phyloP scores from a whole-genome alignment of 2,797 vertebrate genomes.

The Clarias pachynema region DNA sequence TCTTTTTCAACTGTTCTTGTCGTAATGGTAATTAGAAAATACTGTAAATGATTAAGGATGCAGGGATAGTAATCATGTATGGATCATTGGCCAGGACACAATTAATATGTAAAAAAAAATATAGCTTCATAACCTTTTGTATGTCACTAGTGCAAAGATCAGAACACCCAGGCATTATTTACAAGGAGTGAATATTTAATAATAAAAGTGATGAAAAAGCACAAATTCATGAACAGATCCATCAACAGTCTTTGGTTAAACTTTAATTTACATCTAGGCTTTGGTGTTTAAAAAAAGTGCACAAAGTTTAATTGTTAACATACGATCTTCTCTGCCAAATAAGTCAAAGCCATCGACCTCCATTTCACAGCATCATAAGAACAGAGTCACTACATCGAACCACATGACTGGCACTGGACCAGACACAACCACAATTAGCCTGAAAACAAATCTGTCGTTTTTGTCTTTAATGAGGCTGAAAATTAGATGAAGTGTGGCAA shows the following conservation, averaged over 20 bases:
- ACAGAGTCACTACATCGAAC: conserved; percentile 5
- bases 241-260: conserved; percentile 38
- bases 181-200: conserved; percentile 30
- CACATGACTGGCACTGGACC: not conserved
- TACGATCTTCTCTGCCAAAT: conserved; percentile 18
- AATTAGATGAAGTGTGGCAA: conserved; percentile 6
- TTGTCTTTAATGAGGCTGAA: conserved; percentile 8
- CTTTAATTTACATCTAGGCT: conserved; percentile 20
- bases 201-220: conserved; percentile 23
- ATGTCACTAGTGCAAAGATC: conserved; percentile 13
- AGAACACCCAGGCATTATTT: not conserved
- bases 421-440: not conserved
- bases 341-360: not conserved
- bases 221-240: conserved; percentile 24
- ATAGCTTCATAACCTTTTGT: not conserved
- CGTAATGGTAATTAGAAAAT: not conserved
- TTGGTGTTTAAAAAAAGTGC: conserved; percentile 4
- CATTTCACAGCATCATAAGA: conserved; percentile 18
- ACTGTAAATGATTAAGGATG: not conserved
- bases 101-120: not conserved
- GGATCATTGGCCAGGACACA: not conserved
- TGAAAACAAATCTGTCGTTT: conserved; percentile 2
- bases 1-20: not conserved
- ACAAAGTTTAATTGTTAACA: conserved; percentile 32
- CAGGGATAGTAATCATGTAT: not conserved